A percentile compares a stretch with the other conserved stretches of the same genome.
phyloP scores from a whole-genome alignment of 2,797 vertebrate species.

The Oreonectes daqikongensis region DNA sequence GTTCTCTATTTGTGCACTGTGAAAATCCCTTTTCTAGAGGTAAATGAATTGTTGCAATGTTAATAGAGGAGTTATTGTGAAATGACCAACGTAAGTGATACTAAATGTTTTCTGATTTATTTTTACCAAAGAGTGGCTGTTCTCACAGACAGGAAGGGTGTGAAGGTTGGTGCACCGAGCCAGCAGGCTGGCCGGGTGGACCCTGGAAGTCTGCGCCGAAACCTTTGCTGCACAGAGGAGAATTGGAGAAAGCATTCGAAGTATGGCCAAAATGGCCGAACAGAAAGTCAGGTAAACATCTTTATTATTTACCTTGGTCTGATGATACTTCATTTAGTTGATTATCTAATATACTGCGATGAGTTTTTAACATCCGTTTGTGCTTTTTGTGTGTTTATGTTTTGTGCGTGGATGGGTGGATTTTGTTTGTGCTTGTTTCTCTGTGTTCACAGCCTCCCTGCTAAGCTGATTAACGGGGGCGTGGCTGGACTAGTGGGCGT shows the following conservation, averaged over 20 bases:
- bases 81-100: too few species aligned
- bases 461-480: conserved; percentile 91
- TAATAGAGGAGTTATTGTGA: neutral
- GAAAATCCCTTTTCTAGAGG: conserved; percentile 58
- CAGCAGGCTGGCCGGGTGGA: neutral
- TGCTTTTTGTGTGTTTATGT: conserved; percentile 21
- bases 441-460: conserved; percentile 78
- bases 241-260: conserved; percentile 20
- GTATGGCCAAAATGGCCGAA: conserved; percentile 72
- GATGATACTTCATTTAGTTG: too few species aligned
- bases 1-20: conserved; percentile 62
- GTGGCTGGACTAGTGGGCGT: conserved; percentile 89
- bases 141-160: conserved; percentile 5
- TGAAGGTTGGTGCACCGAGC: conserved; percentile 12
- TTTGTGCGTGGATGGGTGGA: conserved; percentile 48
- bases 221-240: conserved; percentile 25
- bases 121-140: neutral
- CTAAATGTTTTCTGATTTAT: neutral
- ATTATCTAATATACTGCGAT: neutral
- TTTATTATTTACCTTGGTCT: conserved; percentile 21
- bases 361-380: neutral
- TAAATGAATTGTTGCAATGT: conserved; percentile 45
- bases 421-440: conserved; percentile 63
- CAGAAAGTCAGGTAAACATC: conserved; percentile 74
- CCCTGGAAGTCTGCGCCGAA: conserved; percentile 3